These are phyloP conservation scores for Epinotia nisella DNA, from an alignment of 2,888 invertebrate species.

Conservation along the genomic window DNA sequence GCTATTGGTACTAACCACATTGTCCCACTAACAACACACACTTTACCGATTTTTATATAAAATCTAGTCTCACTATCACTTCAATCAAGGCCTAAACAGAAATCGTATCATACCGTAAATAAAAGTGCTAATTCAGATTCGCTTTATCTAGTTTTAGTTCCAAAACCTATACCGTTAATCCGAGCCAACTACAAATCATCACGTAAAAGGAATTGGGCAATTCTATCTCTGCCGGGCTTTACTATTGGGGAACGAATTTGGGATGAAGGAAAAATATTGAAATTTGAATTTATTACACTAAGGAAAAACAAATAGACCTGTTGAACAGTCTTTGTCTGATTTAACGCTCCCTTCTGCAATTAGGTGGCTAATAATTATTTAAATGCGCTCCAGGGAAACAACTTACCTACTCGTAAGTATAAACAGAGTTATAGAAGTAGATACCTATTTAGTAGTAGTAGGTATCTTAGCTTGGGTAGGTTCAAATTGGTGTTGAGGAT, in stretches of 20 bases:
- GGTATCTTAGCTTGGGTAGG: too few species aligned
- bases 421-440: not conserved
- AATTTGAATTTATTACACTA: slow-evolving; percentile 39
- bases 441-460: too few species aligned
- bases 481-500: not conserved
- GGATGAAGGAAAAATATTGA: slow-evolving; percentile 37
- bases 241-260: slow-evolving; percentile 25
- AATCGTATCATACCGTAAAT: slow-evolving; percentile 6
- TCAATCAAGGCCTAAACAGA: too few species aligned
- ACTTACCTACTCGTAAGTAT: too few species aligned
- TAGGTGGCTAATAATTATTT: slow-evolving; percentile 35
- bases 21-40: too few species aligned
- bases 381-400: slow-evolving; percentile 16
- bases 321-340: slow-evolving; percentile 31
- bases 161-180: slow-evolving; percentile 20
- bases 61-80: too few species aligned
- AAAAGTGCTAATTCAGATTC: not conserved
- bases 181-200: slow-evolving; percentile 31
- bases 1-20: too few species aligned
- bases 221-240: slow-evolving; percentile 22
- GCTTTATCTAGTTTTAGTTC: slow-evolving; percentile 10
- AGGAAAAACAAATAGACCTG: slow-evolving; percentile 40
- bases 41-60: too few species aligned
- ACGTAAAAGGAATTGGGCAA: slow-evolving; percentile 35
- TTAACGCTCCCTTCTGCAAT: slow-evolving; percentile 35